These are phyloP conservation scores for Macrosteles quadrilineatus DNA, from an alignment of 1,140 invertebrate genomes.

Conservation along the genomic window DNA sequence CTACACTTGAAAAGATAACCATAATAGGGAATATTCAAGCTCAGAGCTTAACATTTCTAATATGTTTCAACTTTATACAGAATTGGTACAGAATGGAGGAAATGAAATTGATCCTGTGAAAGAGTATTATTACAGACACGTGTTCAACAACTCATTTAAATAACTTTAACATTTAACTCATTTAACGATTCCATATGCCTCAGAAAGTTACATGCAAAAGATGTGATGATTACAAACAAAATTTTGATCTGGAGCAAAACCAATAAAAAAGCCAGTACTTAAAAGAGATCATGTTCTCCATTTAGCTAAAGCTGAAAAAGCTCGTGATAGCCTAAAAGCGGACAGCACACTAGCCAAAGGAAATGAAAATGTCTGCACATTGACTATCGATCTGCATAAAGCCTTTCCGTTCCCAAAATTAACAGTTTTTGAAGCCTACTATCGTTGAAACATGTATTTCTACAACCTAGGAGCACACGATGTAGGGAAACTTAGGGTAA, in stretches of 20 bases:
- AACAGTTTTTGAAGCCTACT: conserved; percentile 33
- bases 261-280: conserved; percentile 10
- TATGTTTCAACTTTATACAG: conserved; percentile 19
- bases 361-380: neutral
- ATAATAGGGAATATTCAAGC: conserved; percentile 21
- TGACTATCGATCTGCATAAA: conserved; percentile 32
- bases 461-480: conserved; percentile 38
- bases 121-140: conserved; percentile 26
- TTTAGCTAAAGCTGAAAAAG: conserved; percentile 29
- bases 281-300: conserved; percentile 26
- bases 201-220: conserved; percentile 27
- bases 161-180: conserved; percentile 28
- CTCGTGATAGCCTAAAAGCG: conserved; percentile 4
- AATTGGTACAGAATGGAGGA: conserved; percentile 5
- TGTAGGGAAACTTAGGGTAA: conserved; percentile 26
- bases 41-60: conserved; percentile 22
- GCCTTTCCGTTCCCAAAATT: conserved; percentile 31
- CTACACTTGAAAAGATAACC: conserved; percentile 22
- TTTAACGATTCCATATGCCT: conserved; percentile 31
- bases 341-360: neutral
- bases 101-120: conserved; percentile 25
- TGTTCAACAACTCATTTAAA: too few species aligned
- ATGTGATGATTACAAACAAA: conserved; percentile 26
- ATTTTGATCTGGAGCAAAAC: neutral
- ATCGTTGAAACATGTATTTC: conserved; percentile 36